Conservation (phyloP, 2,888 invertebrate species). For the Frankliniella fusca region DNA sequence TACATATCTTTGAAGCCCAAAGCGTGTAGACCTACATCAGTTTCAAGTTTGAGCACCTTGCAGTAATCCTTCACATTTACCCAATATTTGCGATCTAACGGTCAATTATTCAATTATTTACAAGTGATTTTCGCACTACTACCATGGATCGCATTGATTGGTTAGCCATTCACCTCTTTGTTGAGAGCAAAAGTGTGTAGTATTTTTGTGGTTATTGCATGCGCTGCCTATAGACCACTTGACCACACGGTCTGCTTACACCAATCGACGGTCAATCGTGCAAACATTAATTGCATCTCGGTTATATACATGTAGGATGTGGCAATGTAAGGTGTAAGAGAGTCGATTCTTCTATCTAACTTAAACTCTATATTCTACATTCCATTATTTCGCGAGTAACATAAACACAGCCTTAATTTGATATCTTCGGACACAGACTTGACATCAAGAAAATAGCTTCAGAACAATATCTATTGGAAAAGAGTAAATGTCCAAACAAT, state of each 20-base stretch:
- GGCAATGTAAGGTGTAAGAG: background rate
- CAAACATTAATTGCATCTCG: background rate
- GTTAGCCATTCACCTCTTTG: background rate
- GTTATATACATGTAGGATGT: too few relatives aligned
- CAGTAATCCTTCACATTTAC: background rate
- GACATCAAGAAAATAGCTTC: background rate
- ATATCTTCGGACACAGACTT: constrained; percentile 19
- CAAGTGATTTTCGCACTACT: background rate
- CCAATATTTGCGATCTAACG: constrained; percentile 1
- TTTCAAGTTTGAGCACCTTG: constrained; percentile 13
- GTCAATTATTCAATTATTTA: background rate
- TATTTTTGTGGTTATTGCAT: constrained; percentile 25
- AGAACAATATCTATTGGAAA: background rate
- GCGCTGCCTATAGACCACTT: constrained; percentile 23
- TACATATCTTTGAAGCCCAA: background rate
- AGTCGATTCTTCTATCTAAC: background rate
- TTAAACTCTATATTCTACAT: background rate
- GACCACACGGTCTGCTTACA: constrained; percentile 10
- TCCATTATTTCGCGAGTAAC: background rate
- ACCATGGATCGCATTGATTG: background rate
- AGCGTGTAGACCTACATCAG: background rate
- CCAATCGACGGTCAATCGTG: constrained; percentile 24
- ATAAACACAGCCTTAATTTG: background rate
- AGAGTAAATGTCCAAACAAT: constrained; percentile 11
- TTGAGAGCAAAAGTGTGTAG: constrained; percentile 13